Evolutionary conservation across 2,888 invertebrate species (phyloP).

Genomic region (Synanthedon tipuliformis): DNA sequence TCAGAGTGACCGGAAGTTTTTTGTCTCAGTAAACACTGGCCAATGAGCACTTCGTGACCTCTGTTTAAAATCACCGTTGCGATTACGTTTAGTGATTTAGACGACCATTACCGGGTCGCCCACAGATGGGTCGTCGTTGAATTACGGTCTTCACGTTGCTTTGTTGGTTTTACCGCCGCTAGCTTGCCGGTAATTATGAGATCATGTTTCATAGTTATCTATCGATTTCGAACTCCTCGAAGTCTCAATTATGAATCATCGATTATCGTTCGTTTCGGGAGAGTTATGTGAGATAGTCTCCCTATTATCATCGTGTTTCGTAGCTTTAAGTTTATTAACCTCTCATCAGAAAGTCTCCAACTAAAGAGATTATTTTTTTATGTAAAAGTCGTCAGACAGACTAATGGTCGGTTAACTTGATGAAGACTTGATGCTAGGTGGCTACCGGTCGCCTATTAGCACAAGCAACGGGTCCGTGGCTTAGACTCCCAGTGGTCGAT

Average conservation of each 20-base stretch:
- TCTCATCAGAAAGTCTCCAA: conserved; percentile 1
- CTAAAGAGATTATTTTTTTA: too few species aligned
- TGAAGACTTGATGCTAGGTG: too few species aligned
- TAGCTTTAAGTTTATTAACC: conserved; percentile 3
- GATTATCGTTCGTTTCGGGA: conserved; percentile 43
- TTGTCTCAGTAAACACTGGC: conserved; percentile 49
- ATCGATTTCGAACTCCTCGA: conserved; percentile 58
- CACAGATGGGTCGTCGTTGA: conserved; percentile 52
- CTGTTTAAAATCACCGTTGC: conserved; percentile 54
- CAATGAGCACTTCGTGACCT: conserved; percentile 58
- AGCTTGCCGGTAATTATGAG: conserved; percentile 55
- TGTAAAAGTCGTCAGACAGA: too few species aligned
- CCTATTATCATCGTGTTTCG: conserved; percentile 32
- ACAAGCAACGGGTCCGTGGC: too few species aligned
- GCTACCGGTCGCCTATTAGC: too few species aligned
- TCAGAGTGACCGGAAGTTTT: conserved; percentile 32
- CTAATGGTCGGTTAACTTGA: too few species aligned
- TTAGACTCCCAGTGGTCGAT: too few species aligned
- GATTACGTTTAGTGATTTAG: conserved; percentile 62
- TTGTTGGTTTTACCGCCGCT: conserved; percentile 54
- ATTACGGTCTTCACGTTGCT: conserved; percentile 55
- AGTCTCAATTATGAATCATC: conserved; percentile 60
- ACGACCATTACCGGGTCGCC: conserved; percentile 52
- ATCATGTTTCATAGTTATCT: conserved; percentile 61
- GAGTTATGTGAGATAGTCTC: conserved; percentile 44